Evolutionary conservation across 92 coral and sea anemone species (phyloP).

Genomic region (Porites rus): DNA sequence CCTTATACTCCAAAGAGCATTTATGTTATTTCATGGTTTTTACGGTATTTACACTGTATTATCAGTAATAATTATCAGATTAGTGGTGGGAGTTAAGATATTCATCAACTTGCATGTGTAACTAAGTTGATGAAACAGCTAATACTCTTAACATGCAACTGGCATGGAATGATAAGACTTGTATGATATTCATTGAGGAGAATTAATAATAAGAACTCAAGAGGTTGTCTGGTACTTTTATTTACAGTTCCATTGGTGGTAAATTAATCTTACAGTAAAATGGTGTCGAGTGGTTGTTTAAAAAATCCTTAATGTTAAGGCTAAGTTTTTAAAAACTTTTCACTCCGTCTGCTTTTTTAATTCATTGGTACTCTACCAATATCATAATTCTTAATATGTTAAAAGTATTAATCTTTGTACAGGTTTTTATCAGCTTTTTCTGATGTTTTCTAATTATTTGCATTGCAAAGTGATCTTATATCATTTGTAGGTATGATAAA

Average conservation of each 20-base stretch:
- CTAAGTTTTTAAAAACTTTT: background rate
- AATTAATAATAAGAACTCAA: background rate
- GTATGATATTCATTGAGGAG: background rate
- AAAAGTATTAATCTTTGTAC: constrained; percentile 14
- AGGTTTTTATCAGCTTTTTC: constrained; percentile 33
- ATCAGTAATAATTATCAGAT: background rate
- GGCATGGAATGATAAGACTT: background rate
- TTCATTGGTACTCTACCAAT: background rate
- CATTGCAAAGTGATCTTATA: constrained; percentile 35
- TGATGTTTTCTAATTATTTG: constrained; percentile 38
- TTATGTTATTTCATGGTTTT: background rate
- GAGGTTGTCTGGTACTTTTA: background rate
- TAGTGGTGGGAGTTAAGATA: background rate
- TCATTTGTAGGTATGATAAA: constrained; percentile 40
- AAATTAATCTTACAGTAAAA: background rate
- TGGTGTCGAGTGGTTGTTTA: too few relatives aligned
- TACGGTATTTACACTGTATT: background rate
- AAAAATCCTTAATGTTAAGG: background rate
- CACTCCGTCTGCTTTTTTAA: background rate
- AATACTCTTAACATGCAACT: background rate
- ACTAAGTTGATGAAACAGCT: background rate
- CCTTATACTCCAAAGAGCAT: background rate
- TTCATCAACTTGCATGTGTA: background rate
- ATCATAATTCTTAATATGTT: background rate
- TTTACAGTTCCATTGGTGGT: background rate